Evolutionary conservation across 2,888 invertebrate genomes (phyloP).

Genomic region (Unio delphinus): DNA sequence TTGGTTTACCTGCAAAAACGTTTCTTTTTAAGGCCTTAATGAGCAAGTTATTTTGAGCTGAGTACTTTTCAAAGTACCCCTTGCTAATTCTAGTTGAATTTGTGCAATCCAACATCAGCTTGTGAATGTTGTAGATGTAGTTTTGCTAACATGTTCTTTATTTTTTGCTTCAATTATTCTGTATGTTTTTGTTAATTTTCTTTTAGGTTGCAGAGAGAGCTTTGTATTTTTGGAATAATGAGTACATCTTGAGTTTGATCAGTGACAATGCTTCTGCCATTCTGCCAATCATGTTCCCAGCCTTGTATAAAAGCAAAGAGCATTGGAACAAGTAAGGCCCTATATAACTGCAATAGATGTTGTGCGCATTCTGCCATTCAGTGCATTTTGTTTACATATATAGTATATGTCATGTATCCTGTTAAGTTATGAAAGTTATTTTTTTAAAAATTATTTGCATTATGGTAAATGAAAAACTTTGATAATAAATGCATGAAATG

Average conservation of each 20-base stretch:
- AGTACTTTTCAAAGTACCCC: not conserved
- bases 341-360: not conserved
- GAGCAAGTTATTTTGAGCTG: not conserved
- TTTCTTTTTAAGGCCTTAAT: too few relatives aligned
- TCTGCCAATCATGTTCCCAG: constrained; percentile 99
- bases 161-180: not conserved
- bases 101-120: too few relatives aligned
- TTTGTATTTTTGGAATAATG: constrained; percentile 99
- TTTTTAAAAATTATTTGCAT: too few relatives aligned
- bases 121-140: too few relatives aligned
- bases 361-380: too few relatives aligned
- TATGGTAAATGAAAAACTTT: too few relatives aligned
- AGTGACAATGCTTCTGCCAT: constrained; percentile 98
- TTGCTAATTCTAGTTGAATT: not conserved
- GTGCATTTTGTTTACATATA: too few relatives aligned
- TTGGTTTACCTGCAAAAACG: not conserved
- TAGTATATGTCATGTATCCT: too few relatives aligned
- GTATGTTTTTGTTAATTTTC: constrained; percentile 13
- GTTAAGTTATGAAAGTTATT: too few relatives aligned
- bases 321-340: constrained; percentile 93
- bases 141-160: not conserved
- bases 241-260: constrained; percentile 99
- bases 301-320: constrained; percentile 98
- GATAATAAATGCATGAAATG: too few relatives aligned
- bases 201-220: constrained; percentile 96